These are phyloP conservation scores for Cardinalis cardinalis DNA, from an alignment of 2,113 vertebrate genomes.

Conservation along the genomic window DNA sequence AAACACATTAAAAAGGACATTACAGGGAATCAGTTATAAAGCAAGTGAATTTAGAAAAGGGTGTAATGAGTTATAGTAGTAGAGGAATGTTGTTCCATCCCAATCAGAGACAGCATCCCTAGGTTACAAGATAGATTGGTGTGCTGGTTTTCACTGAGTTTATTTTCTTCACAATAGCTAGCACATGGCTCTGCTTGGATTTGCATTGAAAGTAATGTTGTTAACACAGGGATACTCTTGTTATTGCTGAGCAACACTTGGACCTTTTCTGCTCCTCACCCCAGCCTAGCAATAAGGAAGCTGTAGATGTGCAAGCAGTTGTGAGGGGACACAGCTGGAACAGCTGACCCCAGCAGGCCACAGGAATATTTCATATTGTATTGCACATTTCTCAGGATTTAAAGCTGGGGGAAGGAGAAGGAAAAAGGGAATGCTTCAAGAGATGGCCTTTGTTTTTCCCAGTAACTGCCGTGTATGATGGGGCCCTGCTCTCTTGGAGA, in stretches of 20 bases:
- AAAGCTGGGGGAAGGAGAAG: not conserved
- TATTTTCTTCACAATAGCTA: not conserved
- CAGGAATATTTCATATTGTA: not conserved
- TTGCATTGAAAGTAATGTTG: not conserved
- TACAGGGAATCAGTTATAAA: not conserved
- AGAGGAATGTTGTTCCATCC: not conserved
- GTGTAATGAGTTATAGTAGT: not conserved
- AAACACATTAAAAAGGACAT: not conserved
- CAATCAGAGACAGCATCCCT: not conserved
- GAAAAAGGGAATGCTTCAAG: rapidly evolving
- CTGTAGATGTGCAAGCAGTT: not conserved
- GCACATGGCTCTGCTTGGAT: not conserved
- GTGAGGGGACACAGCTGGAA: not conserved
- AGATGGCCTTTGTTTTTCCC: not conserved
- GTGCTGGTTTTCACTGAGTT: not conserved
- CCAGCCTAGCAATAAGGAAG: not conserved
- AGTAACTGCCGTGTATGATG: rapidly evolving
- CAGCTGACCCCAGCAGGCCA: not conserved
- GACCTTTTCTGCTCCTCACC: not conserved
- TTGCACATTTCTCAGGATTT: not conserved
- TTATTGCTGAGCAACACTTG: not conserved
- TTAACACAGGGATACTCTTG: not conserved
- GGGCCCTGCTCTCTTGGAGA: not conserved
- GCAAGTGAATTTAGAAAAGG: constrained; percentile 18
- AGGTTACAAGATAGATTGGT: not conserved